Evolutionary conservation across 1,140 invertebrate genomes (phyloP).

Genomic region (Pseudomyrmex flavicornis): DNA sequence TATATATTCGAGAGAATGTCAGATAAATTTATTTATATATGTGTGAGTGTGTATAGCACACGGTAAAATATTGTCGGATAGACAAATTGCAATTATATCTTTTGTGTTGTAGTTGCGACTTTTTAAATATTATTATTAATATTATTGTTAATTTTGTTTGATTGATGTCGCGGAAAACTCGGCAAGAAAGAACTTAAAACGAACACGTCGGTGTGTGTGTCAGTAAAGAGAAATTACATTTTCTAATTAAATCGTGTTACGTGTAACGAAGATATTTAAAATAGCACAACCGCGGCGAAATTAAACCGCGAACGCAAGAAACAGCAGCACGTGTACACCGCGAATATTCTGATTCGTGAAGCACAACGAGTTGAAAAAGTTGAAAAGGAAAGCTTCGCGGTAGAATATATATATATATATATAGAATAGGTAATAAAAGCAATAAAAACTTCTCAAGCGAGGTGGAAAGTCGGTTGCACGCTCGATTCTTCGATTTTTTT

Average conservation of each 20-base stretch:
- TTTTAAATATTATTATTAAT: constrained; percentile 1
- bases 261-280: constrained; percentile 16
- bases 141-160: background rate
- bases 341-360: constrained; percentile 24
- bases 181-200: background rate
- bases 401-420: background rate
- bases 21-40: too few species aligned
- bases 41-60: too few species aligned
- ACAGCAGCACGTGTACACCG: background rate
- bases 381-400: constrained; percentile 10
- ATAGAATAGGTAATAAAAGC: constrained; percentile 5
- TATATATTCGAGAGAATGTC: too few species aligned
- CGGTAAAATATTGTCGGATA: too few species aligned
- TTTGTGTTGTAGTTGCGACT: background rate
- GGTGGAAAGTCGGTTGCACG: constrained; percentile 15
- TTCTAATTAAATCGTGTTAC: constrained; percentile 24
- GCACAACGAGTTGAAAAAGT: background rate
- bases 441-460: constrained; percentile 17
- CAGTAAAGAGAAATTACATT: constrained; percentile 5
- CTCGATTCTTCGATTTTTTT: constrained; percentile 35
- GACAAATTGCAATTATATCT: background rate
- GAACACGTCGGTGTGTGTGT: background rate
- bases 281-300: background rate
- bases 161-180: background rate
- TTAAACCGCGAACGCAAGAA: constrained; percentile 27